These are phyloP conservation scores for Drosophila buzzatii DNA, from an alignment of 2,888 invertebrate species.

Conservation along the genomic window DNA sequence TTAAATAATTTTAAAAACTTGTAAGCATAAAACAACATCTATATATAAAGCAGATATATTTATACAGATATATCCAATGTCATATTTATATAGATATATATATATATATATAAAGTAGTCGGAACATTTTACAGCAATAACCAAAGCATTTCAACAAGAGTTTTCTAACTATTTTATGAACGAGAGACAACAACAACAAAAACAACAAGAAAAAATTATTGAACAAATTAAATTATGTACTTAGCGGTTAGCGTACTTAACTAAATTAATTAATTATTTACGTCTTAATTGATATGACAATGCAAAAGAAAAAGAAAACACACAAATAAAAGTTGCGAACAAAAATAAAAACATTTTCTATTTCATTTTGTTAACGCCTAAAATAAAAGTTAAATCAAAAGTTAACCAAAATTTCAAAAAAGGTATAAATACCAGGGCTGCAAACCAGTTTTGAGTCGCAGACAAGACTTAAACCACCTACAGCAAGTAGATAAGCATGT, in stretches of 20 bases:
- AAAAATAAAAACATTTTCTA: constrained; percentile 22
- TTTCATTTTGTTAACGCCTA: neutral
- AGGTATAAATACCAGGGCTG: neutral
- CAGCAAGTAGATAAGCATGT: neutral
- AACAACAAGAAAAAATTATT: constrained; percentile 48
- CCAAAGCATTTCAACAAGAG: constrained; percentile 84
- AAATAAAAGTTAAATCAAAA: too few relatives aligned
- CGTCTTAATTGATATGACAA: constrained; percentile 42
- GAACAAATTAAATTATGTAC: constrained; percentile 74
- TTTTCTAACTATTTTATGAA: constrained; percentile 48
- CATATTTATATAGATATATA: constrained; percentile 20
- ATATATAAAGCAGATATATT: constrained; percentile 29
- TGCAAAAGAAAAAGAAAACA: constrained; percentile 26
- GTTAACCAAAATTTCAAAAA: too few relatives aligned
- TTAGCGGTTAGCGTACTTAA: constrained; percentile 72
- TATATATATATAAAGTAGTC: constrained; percentile 56
- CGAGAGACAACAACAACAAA: constrained; percentile 28
- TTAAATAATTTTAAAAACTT: constrained; percentile 26
- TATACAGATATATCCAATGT: constrained; percentile 24
- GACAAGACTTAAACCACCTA: neutral
- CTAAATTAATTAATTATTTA: constrained; percentile 45
- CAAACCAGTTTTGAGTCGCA: neutral
- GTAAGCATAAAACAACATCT: constrained; percentile 38
- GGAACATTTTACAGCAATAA: constrained; percentile 85
- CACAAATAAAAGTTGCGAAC: constrained; percentile 47